These are phyloP conservation scores for Polia nebulosa DNA, from an alignment of 2,888 invertebrate species.

Conservation along the genomic window DNA sequence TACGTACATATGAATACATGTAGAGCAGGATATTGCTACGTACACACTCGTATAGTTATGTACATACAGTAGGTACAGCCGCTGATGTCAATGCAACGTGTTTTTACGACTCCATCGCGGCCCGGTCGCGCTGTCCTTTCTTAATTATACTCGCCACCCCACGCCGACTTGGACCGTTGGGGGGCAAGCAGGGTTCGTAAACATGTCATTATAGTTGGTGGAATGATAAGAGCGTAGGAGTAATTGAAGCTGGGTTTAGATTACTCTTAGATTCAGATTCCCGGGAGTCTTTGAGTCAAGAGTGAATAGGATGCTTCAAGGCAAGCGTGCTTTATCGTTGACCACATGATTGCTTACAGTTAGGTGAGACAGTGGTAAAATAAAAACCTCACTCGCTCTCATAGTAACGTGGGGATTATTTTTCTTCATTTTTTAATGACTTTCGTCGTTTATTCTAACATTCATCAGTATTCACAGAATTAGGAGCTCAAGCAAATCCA, in stretches of 20 bases:
- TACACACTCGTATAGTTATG: neutral
- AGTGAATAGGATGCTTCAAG: too few species aligned
- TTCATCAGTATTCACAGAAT: neutral
- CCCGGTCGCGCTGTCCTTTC: conserved; percentile 53
- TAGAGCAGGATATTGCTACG: conserved; percentile 3
- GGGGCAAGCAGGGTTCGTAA: conserved; percentile 47
- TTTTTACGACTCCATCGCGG: conserved; percentile 59
- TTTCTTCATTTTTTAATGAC: too few species aligned
- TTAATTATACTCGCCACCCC: conserved; percentile 56
- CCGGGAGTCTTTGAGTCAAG: neutral
- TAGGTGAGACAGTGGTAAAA: too few species aligned
- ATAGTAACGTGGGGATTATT: neutral
- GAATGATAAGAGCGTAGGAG: conserved; percentile 3
- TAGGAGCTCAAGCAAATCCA: neutral
- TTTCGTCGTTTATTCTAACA: neutral
- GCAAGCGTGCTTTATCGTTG: too few species aligned
- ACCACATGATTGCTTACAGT: too few species aligned
- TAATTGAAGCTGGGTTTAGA: conserved; percentile 27
- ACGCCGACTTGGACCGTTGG: conserved; percentile 13
- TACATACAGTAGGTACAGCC: conserved; percentile 18
- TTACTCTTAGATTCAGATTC: neutral
- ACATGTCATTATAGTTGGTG: conserved; percentile 50
- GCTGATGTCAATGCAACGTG: conserved; percentile 54
- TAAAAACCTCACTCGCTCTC: too few species aligned
- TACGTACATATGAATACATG: neutral